Conservation (phyloP, 2,797 vertebrate genomes). For the Muscicapa striata region DNA sequence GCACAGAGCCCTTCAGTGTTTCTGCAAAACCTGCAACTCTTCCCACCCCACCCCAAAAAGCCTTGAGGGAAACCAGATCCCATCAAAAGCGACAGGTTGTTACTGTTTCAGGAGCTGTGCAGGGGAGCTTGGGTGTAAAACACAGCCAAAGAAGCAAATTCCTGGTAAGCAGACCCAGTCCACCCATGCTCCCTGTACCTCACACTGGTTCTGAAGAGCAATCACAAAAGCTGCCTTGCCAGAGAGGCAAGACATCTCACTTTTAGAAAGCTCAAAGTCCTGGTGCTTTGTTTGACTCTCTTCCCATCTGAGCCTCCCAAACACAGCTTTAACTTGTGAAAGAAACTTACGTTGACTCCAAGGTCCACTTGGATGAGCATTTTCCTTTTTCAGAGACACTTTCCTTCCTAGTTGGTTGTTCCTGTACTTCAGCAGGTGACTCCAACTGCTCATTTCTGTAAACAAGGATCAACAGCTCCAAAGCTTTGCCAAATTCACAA, state of each 20-base stretch:
- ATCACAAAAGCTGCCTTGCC: neutral
- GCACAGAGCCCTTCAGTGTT: neutral
- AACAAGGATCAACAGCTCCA: neutral
- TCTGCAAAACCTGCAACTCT: neutral
- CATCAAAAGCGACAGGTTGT: neutral
- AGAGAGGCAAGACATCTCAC: neutral
- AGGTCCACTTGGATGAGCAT: constrained; percentile 58
- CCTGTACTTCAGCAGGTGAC: constrained; percentile 69
- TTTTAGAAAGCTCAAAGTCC: neutral
- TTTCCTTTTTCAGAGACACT: constrained; percentile 86
- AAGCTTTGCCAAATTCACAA: neutral
- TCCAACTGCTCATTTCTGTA: constrained; percentile 71
- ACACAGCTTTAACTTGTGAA: neutral
- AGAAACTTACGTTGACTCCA: constrained; percentile 63
- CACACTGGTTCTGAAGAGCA: neutral
- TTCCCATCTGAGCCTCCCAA: neutral
- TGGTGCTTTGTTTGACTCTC: neutral
- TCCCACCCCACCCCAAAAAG: neutral
- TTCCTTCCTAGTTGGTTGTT: constrained; percentile 76
- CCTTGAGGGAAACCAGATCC: neutral
- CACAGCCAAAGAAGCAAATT: no score
- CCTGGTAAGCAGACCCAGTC: neutral
- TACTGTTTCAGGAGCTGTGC: neutral
- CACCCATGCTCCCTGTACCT: no score
- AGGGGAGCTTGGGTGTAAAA: neutral